Conservation (phyloP, 1,140 invertebrate species). For the Archegozetes longisetosus region DNA sequence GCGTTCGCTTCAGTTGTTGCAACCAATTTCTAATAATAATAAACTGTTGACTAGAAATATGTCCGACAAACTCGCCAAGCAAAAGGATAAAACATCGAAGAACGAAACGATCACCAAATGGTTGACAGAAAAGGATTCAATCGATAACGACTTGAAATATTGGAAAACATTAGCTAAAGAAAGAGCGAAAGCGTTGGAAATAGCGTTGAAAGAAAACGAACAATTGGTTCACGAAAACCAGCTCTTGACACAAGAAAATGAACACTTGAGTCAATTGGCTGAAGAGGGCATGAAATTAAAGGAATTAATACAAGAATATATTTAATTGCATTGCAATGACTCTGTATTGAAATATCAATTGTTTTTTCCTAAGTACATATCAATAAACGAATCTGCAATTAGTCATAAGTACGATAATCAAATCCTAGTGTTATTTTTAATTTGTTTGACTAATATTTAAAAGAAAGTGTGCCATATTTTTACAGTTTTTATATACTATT, state of each 20-base stretch:
- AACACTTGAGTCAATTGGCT: slow-evolving; percentile 2
- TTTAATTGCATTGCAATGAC: too few species aligned
- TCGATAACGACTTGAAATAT: neutral
- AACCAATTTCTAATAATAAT: neutral
- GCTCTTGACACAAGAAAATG: neutral
- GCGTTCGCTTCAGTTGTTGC: neutral
- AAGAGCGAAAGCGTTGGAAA: neutral
- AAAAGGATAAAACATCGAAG: neutral
- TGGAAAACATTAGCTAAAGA: slow-evolving; percentile 2
- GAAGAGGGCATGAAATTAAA: neutral
- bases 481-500: too few species aligned
- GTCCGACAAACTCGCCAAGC: neutral
- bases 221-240: neutral
- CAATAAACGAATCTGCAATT: too few species aligned
- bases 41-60: neutral
- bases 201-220: neutral
- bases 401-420: too few species aligned
- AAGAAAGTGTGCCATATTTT: too few species aligned
- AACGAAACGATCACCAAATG: neutral
- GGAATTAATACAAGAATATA: neutral
- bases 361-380: too few species aligned
- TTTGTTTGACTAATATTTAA: too few species aligned
- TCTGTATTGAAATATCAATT: too few species aligned
- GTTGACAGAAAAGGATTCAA: neutral
- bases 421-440: too few species aligned